phyloP scores from a whole-genome alignment of 2,113 vertebrate species.

The Promerops cafer region DNA sequence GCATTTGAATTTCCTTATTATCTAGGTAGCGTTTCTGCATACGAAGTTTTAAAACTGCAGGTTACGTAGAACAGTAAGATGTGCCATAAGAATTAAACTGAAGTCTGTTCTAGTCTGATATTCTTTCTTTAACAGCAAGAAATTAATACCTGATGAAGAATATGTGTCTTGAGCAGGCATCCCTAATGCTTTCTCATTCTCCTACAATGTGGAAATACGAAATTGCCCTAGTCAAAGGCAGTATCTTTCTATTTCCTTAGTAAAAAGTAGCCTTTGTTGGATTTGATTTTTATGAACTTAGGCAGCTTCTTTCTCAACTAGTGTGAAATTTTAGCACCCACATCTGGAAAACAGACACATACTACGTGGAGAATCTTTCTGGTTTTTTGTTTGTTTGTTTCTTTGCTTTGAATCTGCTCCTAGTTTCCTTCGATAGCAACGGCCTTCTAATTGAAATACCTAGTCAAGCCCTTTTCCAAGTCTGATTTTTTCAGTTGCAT shows the following conservation, averaged over 20 bases:
- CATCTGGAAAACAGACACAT: neutral
- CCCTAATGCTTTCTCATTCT: neutral
- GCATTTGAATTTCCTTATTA: neutral
- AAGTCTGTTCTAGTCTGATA: neutral
- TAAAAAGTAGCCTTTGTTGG: neutral
- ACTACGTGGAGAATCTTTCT: neutral
- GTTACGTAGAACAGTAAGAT: neutral
- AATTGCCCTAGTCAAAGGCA: neutral
- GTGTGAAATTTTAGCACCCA: neutral
- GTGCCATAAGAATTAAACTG: neutral
- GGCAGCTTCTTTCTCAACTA: neutral
- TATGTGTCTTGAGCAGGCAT: neutral
- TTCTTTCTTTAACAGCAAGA: neutral
- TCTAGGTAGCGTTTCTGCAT: neutral
- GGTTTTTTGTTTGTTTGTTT: neutral
- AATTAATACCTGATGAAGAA: neutral
- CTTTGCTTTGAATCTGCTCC: neutral
- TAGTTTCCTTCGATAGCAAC: neutral
- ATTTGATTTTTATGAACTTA: neutral
- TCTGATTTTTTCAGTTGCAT: neutral
- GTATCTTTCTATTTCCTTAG: neutral
- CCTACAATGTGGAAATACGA: neutral
- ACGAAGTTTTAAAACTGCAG: neutral
- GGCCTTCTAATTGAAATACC: neutral
- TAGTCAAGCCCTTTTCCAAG: neutral